Evolutionary conservation across 2,797 vertebrate species (phyloP).

Genomic region (Tokudaia muenninki): DNA sequence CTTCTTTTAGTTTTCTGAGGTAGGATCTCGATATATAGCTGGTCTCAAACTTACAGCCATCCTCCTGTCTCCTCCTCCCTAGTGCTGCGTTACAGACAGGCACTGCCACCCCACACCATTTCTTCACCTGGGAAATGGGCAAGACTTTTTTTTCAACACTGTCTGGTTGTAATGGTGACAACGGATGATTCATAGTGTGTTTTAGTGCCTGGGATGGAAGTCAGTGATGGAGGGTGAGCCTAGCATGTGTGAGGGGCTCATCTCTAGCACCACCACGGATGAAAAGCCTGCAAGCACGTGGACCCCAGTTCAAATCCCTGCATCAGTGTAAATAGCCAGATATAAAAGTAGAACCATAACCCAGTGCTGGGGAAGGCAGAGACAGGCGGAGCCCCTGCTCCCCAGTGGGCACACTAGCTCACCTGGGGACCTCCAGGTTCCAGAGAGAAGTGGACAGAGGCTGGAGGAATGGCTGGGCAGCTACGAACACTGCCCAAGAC

Average conservation of each 20-base stretch:
- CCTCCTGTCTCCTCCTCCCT: not conserved
- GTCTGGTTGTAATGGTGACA: not conserved
- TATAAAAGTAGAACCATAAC: no score
- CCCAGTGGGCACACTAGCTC: not conserved
- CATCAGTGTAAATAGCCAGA: no score
- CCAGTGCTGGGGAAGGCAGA: not conserved
- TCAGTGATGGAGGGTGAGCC: not conserved
- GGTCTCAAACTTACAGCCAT: not conserved
- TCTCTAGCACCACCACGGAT: not conserved
- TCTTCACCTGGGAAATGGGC: conserved; percentile 21
- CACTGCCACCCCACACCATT: not conserved
- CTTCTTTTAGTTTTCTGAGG: not conserved
- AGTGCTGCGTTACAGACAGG: not conserved
- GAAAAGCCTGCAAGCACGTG: not conserved
- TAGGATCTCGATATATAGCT: not conserved
- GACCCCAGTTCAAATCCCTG: not conserved
- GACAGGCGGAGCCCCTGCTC: not conserved
- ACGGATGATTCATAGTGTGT: not conserved
- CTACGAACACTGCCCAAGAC: not conserved
- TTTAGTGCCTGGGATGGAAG: not conserved
- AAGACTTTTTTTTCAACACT: not conserved
- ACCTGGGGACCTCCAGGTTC: not conserved
- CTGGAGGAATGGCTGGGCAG: not conserved
- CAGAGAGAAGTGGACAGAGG: not conserved
- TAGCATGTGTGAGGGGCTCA: not conserved